Evolutionary conservation across 1,140 invertebrate genomes (phyloP), one percentile per base, ranked within the genome.

Genomic region (Dendroctonus ponderosae): DNA sequence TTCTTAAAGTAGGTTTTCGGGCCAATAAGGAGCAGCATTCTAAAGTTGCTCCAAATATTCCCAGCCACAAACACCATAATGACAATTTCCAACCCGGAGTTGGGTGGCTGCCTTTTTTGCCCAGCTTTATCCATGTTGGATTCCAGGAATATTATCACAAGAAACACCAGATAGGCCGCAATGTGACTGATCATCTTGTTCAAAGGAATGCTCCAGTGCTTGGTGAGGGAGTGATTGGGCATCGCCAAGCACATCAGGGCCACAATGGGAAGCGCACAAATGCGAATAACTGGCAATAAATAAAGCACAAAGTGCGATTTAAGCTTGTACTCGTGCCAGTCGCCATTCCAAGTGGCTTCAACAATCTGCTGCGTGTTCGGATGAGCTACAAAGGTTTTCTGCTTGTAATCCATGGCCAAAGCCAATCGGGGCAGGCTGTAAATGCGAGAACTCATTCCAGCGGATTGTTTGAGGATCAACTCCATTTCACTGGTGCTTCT

Each of bases 341-440:
- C 79, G 0, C 81, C 84, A 5, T 80, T 71, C 87, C 87, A 79
- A 11, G 72, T 70, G 6, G 74, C 57, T 62, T 78, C 75, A 6
- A 79, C 70, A 41, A 79, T 75, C 75, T 89, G 86, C 76, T 91
- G 90, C 14, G 88, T 85, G 71, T 90, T 87, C 0, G 88, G 84
- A 77, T 91, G 88, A 2, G 89, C 86, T 0, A 91, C 87, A 73
- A 91, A 91, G 74, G 83, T 83, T 74, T 89, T 91, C 71, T 91
- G 88, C 69, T 86, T 85, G 72, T 85, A 86, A 72, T 89, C 87
- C 63, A 91, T 82, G 0, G 89, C 89, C 59, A 91, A 76, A 57
- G 89, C 82, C 3, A 92, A 75, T 39, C 89, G 77, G 2, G 87
- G 87, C 52, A 82, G 83, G 5, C 73, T 76, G 52, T 81, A 82